Percentiles rank a stretch among this genome's conserved stretches.
Evolutionary conservation across 2,888 invertebrate species (phyloP).

Genomic region (Lochmaea capreae): DNA sequence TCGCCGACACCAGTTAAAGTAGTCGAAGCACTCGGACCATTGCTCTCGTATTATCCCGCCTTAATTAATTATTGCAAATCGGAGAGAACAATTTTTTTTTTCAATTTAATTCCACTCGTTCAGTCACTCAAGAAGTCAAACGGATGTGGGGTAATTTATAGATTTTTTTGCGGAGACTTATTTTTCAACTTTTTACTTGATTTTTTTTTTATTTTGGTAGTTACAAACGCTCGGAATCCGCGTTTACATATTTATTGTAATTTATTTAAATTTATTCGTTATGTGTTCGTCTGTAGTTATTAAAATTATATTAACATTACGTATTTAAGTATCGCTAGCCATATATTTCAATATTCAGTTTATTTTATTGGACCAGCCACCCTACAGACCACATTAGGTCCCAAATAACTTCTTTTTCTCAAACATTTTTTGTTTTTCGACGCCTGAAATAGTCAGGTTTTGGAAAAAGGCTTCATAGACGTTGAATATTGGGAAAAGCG

Average conservation of each 20-base stretch:
- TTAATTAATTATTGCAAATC: constrained; percentile 47
- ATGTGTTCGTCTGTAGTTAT: constrained; percentile 23
- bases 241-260: constrained; percentile 21
- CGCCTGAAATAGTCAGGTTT: too few relatives aligned
- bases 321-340: too few relatives aligned
- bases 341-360: too few relatives aligned
- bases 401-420: too few relatives aligned
- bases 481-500: too few relatives aligned
- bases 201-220: too few relatives aligned
- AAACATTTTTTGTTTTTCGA: too few relatives aligned
- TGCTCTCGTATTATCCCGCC: constrained; percentile 47
- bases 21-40: constrained; percentile 44
- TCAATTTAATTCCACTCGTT: constrained; percentile 13
- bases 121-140: constrained; percentile 32
- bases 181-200: neutral
- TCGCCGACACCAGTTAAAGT: constrained; percentile 19
- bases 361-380: too few relatives aligned
- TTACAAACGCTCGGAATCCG: constrained; percentile 14
- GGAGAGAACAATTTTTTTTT: constrained; percentile 39
- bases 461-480: too few relatives aligned
- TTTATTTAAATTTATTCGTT: constrained; percentile 36
- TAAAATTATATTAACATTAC: neutral
- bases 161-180: constrained; percentile 33
- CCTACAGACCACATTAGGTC: too few relatives aligned
- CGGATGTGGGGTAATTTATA: constrained; percentile 42